Evolutionary conservation across 2,113 vertebrate species (phyloP), one percentile per base, ranked within the genome.

Genomic region (Acrocephalus kingi): DNA sequence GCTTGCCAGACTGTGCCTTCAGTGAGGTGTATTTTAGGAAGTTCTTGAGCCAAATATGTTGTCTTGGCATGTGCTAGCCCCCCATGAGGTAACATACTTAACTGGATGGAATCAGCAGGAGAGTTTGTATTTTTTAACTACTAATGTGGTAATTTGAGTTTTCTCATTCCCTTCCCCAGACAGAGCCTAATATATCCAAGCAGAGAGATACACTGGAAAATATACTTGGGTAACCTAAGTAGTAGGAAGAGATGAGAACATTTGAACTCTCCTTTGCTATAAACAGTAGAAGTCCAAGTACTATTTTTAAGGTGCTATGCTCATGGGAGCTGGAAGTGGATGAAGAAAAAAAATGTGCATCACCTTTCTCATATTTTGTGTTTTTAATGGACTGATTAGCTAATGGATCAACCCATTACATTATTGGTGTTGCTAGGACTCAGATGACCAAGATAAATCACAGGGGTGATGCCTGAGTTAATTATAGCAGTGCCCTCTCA

Each of bases 391-490:
- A 73, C 48, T 58, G 54, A 91, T 91, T 69, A 90, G 33, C 59
- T 93, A 71, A 88, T 77, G 51, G 75, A 77, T 76, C 43, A 86
- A n/a, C 49, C 30, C 16, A 51, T 91, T 93, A 45, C 31, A 55
- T 73, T 83, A 43, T 48, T 91, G 35, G 46, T 86, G 43, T 93
- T 91, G 72, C 66, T 69, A 51, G 35, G 46, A 81, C 48, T 88
- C 46, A 46, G 73, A 94, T 91, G 72, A 67, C 58, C 80, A 88
- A 84, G 58, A 69, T 90, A 96, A 92, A 84, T 93, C 68, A 91
- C 16, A 63, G 68, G 37, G 43, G 15, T 93, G 58, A 74, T 86
- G 92, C 54, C 54, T 73, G 91, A 93, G 69, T 82, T 96, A 96
- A 89, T 94, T 92, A 89, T 75, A 93, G 64, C 35, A 79, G 33